Conservation (phyloP, 2,888 invertebrate genomes). For the Trachelus stipa region DNA sequence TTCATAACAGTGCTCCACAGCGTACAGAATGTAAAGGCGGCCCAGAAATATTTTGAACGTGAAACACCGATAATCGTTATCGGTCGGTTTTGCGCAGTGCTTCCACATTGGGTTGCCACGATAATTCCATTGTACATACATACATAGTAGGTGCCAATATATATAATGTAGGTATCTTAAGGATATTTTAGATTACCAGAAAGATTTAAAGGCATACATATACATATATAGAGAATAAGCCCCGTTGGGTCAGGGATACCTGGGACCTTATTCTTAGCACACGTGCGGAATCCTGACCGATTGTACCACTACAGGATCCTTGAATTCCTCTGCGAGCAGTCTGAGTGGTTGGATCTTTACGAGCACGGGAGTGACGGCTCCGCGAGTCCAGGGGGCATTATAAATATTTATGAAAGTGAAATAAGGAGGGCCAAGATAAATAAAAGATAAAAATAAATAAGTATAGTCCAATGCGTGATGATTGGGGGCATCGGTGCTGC, state of each 20-base stretch:
- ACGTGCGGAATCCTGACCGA: not conserved
- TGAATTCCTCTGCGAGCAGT: not conserved
- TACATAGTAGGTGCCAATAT: not conserved
- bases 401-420: not conserved
- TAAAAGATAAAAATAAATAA: not conserved
- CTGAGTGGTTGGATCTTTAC: not conserved
- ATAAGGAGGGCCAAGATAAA: not conserved
- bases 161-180: not conserved
- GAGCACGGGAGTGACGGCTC: not conserved
- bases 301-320: not conserved
- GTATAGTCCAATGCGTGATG: not conserved
- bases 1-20: constrained; percentile 10
- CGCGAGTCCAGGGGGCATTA: not conserved
- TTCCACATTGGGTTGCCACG: not conserved
- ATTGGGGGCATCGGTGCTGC: not conserved
- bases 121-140: not conserved
- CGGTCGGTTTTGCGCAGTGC: not conserved
- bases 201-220: not conserved
- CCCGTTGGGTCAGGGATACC: not conserved
- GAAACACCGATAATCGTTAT: constrained; percentile 38
- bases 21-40: not conserved
- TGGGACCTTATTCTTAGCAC: not conserved
- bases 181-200: not conserved
- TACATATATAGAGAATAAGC: not conserved
- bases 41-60: constrained; percentile 29